A percentile compares a stretch with the other conserved stretches of the same genome.
These are phyloP conservation scores for Drosophila saltans DNA, from an alignment of 1,140 invertebrate genomes.

Conservation along the genomic window DNA sequence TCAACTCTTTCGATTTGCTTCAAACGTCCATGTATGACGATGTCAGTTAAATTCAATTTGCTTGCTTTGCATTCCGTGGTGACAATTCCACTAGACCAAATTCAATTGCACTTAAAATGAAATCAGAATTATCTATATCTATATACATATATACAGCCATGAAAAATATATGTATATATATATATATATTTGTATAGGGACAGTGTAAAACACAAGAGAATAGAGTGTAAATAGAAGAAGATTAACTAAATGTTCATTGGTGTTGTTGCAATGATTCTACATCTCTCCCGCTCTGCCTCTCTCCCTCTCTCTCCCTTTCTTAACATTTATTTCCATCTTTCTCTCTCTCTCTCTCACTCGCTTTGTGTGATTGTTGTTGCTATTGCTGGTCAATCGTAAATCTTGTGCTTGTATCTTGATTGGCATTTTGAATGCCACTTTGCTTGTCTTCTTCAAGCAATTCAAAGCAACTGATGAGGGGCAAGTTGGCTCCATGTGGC, in stretches of 20 bases:
- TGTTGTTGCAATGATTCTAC: slow-evolving; percentile 4
- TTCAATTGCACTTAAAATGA: slow-evolving; percentile 4
- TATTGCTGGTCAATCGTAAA: slow-evolving; percentile 63
- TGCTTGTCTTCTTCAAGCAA: slow-evolving; percentile 38
- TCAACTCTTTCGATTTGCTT: not conserved
- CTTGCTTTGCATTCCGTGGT: slow-evolving; percentile 5
- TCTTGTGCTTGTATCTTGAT: slow-evolving; percentile 55
- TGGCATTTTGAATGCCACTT: slow-evolving; percentile 44
- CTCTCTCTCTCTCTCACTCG: slow-evolving; percentile 11
- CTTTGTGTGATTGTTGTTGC: slow-evolving; percentile 18
- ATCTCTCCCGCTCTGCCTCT: no score
- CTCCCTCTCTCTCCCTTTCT: not conserved
- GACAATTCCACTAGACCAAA: not conserved
- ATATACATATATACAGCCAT: not conserved
- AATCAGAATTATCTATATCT: slow-evolving; percentile 1
- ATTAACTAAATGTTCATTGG: slow-evolving; percentile 15
- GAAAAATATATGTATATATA: not conserved
- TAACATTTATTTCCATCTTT: not conserved
- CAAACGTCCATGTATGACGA: not conserved
- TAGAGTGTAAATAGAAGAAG: slow-evolving; percentile 9
- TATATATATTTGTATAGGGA: not conserved
- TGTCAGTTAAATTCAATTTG: not conserved
- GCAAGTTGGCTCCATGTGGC: not conserved
- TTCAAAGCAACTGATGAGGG: slow-evolving; percentile 38
- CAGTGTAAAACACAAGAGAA: not conserved